Conservation (phyloP, 2,888 invertebrate genomes). For the Crematogaster levior region DNA sequence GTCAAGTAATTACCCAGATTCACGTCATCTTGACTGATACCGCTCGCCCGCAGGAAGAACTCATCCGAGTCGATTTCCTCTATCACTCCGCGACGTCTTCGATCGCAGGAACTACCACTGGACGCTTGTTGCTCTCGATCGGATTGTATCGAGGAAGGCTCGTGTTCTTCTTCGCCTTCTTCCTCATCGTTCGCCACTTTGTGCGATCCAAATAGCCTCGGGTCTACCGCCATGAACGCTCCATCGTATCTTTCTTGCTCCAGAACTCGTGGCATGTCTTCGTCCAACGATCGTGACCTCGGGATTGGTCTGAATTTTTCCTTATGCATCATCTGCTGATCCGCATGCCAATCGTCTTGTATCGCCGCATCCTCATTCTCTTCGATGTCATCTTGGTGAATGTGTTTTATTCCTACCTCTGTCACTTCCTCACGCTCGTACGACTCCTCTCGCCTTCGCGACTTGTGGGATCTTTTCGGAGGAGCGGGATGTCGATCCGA, state of each 20-base stretch:
- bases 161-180: conserved; percentile 74
- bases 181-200: conserved; percentile 60
- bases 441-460: conserved; percentile 68
- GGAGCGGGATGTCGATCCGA: conserved; percentile 56
- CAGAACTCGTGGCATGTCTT: conserved; percentile 63
- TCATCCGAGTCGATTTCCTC: conserved; percentile 96
- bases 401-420: conserved; percentile 62
- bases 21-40: conserved; percentile 93
- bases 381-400: conserved; percentile 43
- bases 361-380: not conserved
- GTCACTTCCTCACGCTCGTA: conserved; percentile 66
- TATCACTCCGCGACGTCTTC: conserved; percentile 89
- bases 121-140: conserved; percentile 87
- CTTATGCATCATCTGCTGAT: conserved; percentile 52
- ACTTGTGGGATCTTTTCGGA: conserved; percentile 52
- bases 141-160: conserved; percentile 80
- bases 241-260: conserved; percentile 59
- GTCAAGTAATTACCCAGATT: conserved; percentile 92
- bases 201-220: conserved; percentile 68
- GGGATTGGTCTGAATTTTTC: conserved; percentile 59
- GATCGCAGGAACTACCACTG: conserved; percentile 88
- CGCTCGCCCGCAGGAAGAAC: conserved; percentile 93
- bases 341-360: conserved; percentile 57
- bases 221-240: conserved; percentile 76
- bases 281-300: conserved; percentile 61